phyloP scores from a whole-genome alignment of 2,888 invertebrate genomes.

The Platynereis dumerilii region DNA sequence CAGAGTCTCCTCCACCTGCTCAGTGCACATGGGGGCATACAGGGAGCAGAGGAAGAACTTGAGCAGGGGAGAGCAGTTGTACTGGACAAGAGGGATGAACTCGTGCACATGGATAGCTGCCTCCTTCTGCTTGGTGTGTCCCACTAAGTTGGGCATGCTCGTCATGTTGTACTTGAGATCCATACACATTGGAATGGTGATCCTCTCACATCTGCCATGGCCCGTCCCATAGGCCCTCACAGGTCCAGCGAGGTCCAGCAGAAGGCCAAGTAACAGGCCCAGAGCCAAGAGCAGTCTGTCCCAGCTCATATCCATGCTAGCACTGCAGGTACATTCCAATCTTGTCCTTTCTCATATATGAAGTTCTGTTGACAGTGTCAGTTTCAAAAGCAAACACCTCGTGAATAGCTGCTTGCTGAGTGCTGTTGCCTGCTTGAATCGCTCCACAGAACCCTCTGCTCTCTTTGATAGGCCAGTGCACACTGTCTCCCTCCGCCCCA shows the following conservation, averaged over 20 bases:
- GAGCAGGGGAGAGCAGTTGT: slow-evolving; percentile 81
- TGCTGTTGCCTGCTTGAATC: no score
- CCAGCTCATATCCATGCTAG: no score
- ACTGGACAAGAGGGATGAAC: slow-evolving; percentile 77
- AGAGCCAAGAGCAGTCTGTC: no score
- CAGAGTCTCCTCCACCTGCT: slow-evolving; percentile 78
- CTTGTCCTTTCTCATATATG: no score
- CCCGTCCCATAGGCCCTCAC: background rate
- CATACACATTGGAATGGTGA: slow-evolving; percentile 79
- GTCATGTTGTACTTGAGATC: slow-evolving; percentile 87
- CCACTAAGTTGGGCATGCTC: slow-evolving; percentile 84
- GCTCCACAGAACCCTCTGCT: no score
- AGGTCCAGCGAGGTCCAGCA: background rate
- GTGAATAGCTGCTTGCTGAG: no score
- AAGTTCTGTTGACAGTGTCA: no score
- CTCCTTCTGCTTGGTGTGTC: slow-evolving; percentile 80
- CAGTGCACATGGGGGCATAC: slow-evolving; percentile 89
- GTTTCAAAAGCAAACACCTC: no score
- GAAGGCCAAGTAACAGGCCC: no score
- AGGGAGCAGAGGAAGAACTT: slow-evolving; percentile 89
- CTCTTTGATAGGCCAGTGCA: no score
- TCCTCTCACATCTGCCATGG: slow-evolving; percentile 75
- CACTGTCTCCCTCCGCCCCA: no score
- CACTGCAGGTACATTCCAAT: no score
- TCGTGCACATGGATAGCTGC: slow-evolving; percentile 78